phyloP scores from a whole-genome alignment of 2,888 invertebrate species.

The Drosophila kuntzei region DNA sequence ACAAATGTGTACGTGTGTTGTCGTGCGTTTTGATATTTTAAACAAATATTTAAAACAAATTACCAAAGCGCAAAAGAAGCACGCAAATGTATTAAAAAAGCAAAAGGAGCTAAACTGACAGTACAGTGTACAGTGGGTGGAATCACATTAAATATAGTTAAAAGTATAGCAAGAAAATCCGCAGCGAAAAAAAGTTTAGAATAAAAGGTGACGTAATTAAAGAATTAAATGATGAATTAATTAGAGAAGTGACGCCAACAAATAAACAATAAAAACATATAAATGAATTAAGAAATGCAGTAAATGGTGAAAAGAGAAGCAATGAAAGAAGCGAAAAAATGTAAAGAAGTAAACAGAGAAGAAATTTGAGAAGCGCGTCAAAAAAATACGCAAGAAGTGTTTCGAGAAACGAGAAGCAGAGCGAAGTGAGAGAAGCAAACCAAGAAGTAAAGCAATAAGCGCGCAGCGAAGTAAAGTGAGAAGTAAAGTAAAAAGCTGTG shows the following conservation, averaged over 20 bases:
- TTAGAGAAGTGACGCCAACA: not conserved
- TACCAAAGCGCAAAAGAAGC: slow-evolving; percentile 72
- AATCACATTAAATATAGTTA: not conserved
- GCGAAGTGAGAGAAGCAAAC: too few relatives aligned
- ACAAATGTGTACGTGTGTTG: slow-evolving; percentile 76
- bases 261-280: not conserved
- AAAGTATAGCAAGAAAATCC: not conserved
- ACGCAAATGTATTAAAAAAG: slow-evolving; percentile 57
- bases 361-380: too few relatives aligned
- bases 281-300: too few relatives aligned
- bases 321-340: too few relatives aligned
- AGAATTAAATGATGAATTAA: not conserved
- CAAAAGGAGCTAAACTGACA: slow-evolving; percentile 38
- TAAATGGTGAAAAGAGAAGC: too few relatives aligned
- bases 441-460: too few relatives aligned
- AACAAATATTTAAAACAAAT: slow-evolving; percentile 81
- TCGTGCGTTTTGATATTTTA: slow-evolving; percentile 75
- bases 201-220: not conserved
- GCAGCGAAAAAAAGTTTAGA: not conserved
- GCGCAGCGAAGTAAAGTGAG: too few relatives aligned
- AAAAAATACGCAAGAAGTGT: too few relatives aligned
- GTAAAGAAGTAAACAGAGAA: too few relatives aligned
- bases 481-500: too few relatives aligned
- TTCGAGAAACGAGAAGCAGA: too few relatives aligned
- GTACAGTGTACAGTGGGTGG: slow-evolving; percentile 42